Conservation (phyloP, 2,888 invertebrate species). For the Oegoconia quadripuncta region DNA sequence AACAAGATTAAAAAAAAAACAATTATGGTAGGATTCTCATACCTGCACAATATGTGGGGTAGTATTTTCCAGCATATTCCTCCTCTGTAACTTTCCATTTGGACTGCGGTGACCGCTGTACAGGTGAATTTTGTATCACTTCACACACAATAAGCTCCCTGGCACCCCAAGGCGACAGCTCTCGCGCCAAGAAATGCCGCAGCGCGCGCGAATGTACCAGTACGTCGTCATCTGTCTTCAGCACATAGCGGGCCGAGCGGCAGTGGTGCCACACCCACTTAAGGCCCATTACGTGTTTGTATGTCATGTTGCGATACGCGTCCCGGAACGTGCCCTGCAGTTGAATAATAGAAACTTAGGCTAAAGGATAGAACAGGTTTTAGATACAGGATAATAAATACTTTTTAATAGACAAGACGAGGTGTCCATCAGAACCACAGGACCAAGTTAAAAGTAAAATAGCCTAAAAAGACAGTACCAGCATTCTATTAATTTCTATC, state of each 20-base stretch:
- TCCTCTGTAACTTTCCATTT: conserved; percentile 87
- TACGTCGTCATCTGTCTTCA: conserved; percentile 88
- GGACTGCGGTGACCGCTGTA: conserved; percentile 80
- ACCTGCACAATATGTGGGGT: conserved; percentile 89
- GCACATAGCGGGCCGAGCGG: conserved; percentile 81
- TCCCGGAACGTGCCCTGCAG: conserved; percentile 88
- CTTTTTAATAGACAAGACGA: too few species aligned
- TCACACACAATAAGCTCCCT: conserved; percentile 82
- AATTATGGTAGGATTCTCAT: too few species aligned
- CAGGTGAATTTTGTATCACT: conserved; percentile 65
- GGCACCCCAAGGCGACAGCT: conserved; percentile 80
- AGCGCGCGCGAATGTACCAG: conserved; percentile 84
- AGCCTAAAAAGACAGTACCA: too few species aligned
- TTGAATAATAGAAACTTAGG: too few species aligned
- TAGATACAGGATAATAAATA: too few species aligned
- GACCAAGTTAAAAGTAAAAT: too few species aligned
- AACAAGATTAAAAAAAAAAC: too few species aligned
- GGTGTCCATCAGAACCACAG: too few species aligned
- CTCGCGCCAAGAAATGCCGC: conserved; percentile 76
- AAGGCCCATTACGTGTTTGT: conserved; percentile 90
- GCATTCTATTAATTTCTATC: too few species aligned
- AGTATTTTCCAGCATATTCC: conserved; percentile 81
- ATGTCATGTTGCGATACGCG: conserved; percentile 89
- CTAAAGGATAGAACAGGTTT: too few species aligned
- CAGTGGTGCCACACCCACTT: conserved; percentile 88